These are phyloP conservation scores for Glandiceps talaboti DNA, from an alignment of 53 echinoderm and acorn worm species.

Conservation along the genomic window DNA sequence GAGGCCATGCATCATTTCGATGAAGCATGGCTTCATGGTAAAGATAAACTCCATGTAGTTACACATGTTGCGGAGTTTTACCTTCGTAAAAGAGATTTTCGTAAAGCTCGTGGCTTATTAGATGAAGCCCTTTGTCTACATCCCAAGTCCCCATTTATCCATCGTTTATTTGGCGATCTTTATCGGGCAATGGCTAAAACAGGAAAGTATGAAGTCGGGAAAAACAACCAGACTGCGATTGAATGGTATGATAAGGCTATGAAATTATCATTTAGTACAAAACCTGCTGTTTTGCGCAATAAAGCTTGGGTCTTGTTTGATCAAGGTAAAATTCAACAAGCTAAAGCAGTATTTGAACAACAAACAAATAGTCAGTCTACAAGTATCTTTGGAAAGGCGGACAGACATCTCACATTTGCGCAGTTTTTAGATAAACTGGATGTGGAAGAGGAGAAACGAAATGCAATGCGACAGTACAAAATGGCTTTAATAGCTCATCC, in stretches of 20 bases:
- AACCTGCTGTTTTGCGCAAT: no score
- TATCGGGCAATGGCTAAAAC: background rate
- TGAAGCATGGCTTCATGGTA: background rate
- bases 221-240: no score
- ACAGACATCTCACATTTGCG: background rate
- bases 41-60: background rate
- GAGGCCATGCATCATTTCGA: background rate
- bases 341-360: no score
- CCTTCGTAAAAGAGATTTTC: background rate
- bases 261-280: no score
- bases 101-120: background rate
- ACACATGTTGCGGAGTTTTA: background rate
- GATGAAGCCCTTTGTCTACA: background rate
- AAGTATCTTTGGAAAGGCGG: no score
- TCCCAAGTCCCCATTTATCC: background rate
- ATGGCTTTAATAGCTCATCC: background rate
- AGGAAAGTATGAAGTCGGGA: no score
- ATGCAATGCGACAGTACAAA: background rate
- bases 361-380: no score
- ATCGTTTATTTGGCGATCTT: background rate
- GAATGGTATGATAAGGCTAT: no score
- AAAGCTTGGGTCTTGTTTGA: no score
- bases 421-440: background rate
- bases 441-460: background rate
- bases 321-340: no score